These are phyloP conservation scores for Lymantria monacha DNA, from an alignment of 2,888 invertebrate species.

Conservation along the genomic window DNA sequence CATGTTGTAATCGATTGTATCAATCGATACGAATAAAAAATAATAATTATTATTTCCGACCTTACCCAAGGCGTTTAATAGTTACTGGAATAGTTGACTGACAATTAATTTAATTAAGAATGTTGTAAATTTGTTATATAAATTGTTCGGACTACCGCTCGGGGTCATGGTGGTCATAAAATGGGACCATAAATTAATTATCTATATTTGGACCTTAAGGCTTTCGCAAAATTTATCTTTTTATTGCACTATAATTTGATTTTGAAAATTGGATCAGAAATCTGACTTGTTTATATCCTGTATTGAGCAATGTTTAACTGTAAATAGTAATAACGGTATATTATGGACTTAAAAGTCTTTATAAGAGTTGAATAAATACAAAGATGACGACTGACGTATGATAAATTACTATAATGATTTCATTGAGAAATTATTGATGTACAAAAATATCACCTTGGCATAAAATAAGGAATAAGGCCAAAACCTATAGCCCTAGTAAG, in stretches of 20 bases:
- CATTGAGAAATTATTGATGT: no score
- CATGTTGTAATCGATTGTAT: slow-evolving; percentile 66
- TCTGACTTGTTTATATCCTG: no score
- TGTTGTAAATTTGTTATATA: slow-evolving; percentile 49
- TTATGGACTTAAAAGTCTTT: no score
- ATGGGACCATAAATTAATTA: slow-evolving; percentile 10
- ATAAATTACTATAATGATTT: no score
- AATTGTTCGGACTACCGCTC: slow-evolving; percentile 41
- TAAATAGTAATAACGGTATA: no score
- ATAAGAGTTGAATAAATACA: no score
- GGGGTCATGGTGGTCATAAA: slow-evolving; percentile 33
- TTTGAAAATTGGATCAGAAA: neutral
- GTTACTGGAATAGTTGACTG: slow-evolving; percentile 54
- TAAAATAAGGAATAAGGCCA: no score
- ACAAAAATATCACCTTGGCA: no score
- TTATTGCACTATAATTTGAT: neutral
- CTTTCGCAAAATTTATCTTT: neutral
- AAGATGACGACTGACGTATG: no score
- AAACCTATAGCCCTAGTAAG: no score
- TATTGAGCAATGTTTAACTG: no score
- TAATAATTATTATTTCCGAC: slow-evolving; percentile 69
- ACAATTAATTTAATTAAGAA: slow-evolving; percentile 69
- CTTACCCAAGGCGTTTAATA: slow-evolving; percentile 69
- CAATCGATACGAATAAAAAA: slow-evolving; percentile 50
- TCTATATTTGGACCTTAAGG: neutral